These are phyloP conservation scores for Heliothis subflexa DNA, from an alignment of 1,140 invertebrate species.

Conservation along the genomic window DNA sequence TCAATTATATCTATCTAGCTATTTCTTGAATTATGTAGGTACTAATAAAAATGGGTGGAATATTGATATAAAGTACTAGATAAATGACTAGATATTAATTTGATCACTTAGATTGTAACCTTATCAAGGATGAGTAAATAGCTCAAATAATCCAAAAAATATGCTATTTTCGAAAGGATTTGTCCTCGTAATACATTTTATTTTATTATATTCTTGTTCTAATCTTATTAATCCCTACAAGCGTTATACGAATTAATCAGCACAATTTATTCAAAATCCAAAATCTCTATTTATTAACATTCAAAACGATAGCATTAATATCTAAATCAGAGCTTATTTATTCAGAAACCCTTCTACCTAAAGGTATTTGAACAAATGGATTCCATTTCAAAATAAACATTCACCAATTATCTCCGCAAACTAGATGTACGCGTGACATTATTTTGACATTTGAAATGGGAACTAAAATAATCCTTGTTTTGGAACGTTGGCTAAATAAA, in stretches of 20 bases:
- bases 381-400: conserved; percentile 48
- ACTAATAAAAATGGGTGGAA: too few relatives aligned
- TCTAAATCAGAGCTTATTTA: conserved; percentile 31
- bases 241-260: neutral
- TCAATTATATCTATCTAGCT: neutral
- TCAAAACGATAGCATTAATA: conserved; percentile 20
- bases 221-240: too few relatives aligned
- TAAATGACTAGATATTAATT: too few relatives aligned
- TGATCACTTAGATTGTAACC: too few relatives aligned
- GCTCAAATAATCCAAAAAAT: too few relatives aligned
- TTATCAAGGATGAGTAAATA: too few relatives aligned
- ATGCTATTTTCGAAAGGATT: too few relatives aligned
- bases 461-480: neutral
- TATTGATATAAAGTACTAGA: too few relatives aligned
- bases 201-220: too few relatives aligned
- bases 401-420: conserved; percentile 50
- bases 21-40: neutral
- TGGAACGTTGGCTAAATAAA: conserved; percentile 25
- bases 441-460: conserved; percentile 48
- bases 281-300: conserved; percentile 1
- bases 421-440: conserved; percentile 44
- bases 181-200: too few relatives aligned
- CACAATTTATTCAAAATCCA: neutral
- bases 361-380: conserved; percentile 33
- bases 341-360: conserved; percentile 29